Base-by-base conservation (phyloP, 2,113 vertebrate species). In the Catagonus wagneri region DNA sequence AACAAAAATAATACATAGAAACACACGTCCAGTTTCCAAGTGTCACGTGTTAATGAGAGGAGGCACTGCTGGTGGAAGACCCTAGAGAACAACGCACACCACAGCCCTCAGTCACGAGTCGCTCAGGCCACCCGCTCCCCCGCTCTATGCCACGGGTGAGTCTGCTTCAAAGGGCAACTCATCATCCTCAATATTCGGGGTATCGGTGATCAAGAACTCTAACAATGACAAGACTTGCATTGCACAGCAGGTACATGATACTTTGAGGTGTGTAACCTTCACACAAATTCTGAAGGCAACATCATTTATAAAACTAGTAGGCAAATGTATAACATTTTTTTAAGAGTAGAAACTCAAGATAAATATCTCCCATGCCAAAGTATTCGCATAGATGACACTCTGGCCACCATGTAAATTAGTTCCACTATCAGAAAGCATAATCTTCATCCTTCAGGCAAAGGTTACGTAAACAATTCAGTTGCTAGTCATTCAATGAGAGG, bases 51-150 rank as follows among this genome's bases (percentile, higher is more conserved):
- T 86, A 92, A 92, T 17, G n/a, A 44, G 44, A 97, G 97, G 98
- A 98, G 98, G 98, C 98, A 99, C 98, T 97, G 96, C 96, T 97
- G 98, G 98, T 97, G 96, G 98, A 98, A 98, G 98, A 98, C 98
- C 63, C 97, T 97, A 97, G 90, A 98, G 94, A 86, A 97, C 52
- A 96, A 97, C 52, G 96, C 94, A 96, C 96, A 98, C 97, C 97
- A 98, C 95, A 98, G 98, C 98, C 97, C 97, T 98, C 97, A 92
- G 44, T 44, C 44, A n/a, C n/a, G 44, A 4, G 44, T n/a, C n/a
- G n/a, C n/a, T n/a, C n/a, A n/a, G n/a, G n/a, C n/a, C n/a, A n/a
- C n/a, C n/a, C n/a, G n/a, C n/a, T n/a, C n/a, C n/a, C n/a, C n/a
- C n/a, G n/a, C n/a, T n/a, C n/a, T n/a, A n/a, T n/a, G 44, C 44